Percentiles rank a stretch among this genome's conserved stretches.
Evolutionary conservation across 2,797 vertebrate genomes (phyloP).

Genomic region (Simalia tracyae): DNA sequence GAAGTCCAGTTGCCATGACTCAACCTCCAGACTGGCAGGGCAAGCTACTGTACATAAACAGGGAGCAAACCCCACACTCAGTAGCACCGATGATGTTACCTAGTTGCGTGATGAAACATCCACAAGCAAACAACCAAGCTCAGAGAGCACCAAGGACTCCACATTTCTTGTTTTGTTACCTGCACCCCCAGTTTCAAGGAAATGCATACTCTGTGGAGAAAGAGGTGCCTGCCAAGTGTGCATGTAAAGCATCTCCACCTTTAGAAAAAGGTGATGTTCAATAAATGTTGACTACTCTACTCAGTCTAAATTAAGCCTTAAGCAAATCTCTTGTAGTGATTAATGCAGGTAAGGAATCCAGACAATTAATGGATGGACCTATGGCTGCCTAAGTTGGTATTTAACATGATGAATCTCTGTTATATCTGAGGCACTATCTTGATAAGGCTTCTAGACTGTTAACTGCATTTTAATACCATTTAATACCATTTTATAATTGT

Average conservation of each 20-base stretch:
- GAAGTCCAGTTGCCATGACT: too few species aligned
- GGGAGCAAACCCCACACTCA: too few species aligned
- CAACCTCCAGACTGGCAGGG: too few species aligned
- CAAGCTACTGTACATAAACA: too few species aligned
- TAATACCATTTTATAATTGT: neutral
- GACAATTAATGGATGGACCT: neutral
- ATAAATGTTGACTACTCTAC: neutral
- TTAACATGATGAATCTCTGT: neutral
- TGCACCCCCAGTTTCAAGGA: neutral
- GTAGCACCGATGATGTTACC: too few species aligned
- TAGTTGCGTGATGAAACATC: too few species aligned
- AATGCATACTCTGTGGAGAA: neutral
- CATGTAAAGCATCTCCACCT: neutral
- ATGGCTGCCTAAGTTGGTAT: neutral
- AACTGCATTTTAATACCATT: neutral
- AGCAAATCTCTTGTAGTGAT: constrained; percentile 13
- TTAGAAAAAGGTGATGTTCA: neutral
- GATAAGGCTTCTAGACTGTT: neutral
- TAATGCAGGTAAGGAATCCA: constrained; percentile 5
- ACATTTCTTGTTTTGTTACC: neutral
- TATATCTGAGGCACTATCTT: neutral
- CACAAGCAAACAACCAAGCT: too few species aligned
- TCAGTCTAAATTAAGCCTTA: neutral
- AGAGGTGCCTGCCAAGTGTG: neutral
- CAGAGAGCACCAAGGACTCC: too few species aligned